Evolutionary conservation across 2,888 invertebrate genomes (phyloP).

Genomic region (Drosophila suboccidentalis): DNA sequence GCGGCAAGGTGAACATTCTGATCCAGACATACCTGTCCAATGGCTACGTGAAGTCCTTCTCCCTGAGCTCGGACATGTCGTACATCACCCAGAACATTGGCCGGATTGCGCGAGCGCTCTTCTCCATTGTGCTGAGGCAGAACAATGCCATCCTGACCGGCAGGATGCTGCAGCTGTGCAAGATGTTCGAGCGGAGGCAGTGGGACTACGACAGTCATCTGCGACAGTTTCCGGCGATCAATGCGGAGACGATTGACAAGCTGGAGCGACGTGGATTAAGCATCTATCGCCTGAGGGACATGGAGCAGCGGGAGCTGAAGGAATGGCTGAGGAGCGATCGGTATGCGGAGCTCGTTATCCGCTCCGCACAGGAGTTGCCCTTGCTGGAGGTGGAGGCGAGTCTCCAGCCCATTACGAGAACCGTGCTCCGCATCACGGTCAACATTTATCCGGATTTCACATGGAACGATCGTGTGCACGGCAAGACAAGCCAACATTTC

Average conservation of each 20-base stretch:
- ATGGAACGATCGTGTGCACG: slow-evolving; percentile 97
- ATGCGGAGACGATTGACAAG: slow-evolving; percentile 92
- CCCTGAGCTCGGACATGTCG: slow-evolving; percentile 84
- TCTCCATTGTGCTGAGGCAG: slow-evolving; percentile 95
- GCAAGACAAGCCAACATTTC: slow-evolving; percentile 94
- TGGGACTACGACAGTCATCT: slow-evolving; percentile 96
- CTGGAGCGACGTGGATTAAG: slow-evolving; percentile 92
- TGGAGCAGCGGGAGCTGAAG: slow-evolving; percentile 95
- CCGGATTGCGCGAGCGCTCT: slow-evolving; percentile 95
- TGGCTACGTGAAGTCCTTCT: slow-evolving; percentile 89
- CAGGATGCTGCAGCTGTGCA: slow-evolving; percentile 93
- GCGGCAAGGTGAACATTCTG: slow-evolving; percentile 96
- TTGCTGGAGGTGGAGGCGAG: slow-evolving; percentile 92
- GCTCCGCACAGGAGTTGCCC: slow-evolving; percentile 95
- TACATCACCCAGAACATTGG: slow-evolving; percentile 92
- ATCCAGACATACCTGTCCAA: slow-evolving; percentile 95
- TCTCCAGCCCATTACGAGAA: slow-evolving; percentile 98
- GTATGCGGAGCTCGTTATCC: slow-evolving; percentile 91
- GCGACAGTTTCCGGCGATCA: slow-evolving; percentile 92
- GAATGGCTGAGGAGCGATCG: slow-evolving; percentile 90
- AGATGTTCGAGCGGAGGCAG: slow-evolving; percentile 96
- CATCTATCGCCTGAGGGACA: slow-evolving; percentile 92
- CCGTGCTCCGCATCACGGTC: slow-evolving; percentile 93
- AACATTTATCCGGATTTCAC: slow-evolving; percentile 91
- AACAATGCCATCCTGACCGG: slow-evolving; percentile 96